phyloP scores from a whole-genome alignment of 53 echinoderm and acorn worm species.

The Antedon mediterranea region DNA sequence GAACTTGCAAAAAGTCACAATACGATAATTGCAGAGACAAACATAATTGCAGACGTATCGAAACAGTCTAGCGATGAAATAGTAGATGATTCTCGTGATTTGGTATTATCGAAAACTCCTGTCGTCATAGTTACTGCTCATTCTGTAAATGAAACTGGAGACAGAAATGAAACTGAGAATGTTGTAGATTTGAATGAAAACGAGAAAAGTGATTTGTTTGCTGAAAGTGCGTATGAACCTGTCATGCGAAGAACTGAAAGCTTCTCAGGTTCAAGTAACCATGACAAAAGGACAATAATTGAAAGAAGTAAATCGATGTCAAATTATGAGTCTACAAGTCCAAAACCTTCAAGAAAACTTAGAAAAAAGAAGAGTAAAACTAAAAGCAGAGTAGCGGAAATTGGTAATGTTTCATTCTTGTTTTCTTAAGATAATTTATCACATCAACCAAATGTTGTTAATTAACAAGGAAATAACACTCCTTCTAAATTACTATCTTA shows the following conservation, averaged over 20 bases:
- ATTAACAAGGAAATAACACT: no score
- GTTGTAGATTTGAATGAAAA: not conserved
- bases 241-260: not conserved
- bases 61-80: not conserved
- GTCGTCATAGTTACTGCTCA: not conserved
- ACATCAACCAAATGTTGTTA: no score
- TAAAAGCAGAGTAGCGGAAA: not conserved
- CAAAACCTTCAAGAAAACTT: not conserved
- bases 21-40: not conserved
- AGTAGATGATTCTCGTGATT: not conserved
- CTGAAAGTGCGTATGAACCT: not conserved
- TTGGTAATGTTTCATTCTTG: not conserved
- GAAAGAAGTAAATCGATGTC: not conserved
- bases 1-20: not conserved
- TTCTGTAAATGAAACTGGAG: not conserved
- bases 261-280: not conserved
- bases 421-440: no score
- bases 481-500: no score
- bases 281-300: not conserved
- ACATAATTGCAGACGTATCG: not conserved
- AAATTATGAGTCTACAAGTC: not conserved
- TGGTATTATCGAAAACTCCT: not conserved
- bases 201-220: not conserved
- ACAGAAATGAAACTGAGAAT: not conserved
- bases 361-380: not conserved